Evolutionary conservation across 1,140 invertebrate species (phyloP), one percentile per base, ranked within the genome.

Genomic region (Panagrolaimus sp.): DNA sequence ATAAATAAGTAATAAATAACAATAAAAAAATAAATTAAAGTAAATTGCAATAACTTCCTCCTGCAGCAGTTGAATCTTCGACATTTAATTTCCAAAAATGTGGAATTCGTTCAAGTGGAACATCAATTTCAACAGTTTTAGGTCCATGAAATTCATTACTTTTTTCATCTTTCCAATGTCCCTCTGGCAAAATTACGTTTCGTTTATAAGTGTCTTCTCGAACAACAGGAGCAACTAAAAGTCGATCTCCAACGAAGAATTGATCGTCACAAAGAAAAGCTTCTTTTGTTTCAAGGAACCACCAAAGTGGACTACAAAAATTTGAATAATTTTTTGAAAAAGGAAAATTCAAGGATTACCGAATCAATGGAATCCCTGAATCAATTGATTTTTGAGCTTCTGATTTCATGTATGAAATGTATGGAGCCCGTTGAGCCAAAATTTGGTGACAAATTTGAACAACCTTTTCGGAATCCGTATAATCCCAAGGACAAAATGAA

Each of bases 401-500:
- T 46, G 73, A 67, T 15, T 92, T 78, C 38, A 93, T 90, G 44
- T 85, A 82, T 15, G 88, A 86, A 0, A 89, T 84, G 74, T 88
- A 89, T 21, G 87, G 76, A n/a, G 86, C 86, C 79, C 92, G 91
- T 1, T 93, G 82, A 17, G 87, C 77, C 0, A 90, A 88, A 75
- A 88, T 89, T 67, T 84, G 87, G 68, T 86, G 87, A 71, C 88
- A 87, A 46, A 92, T 89, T n/a, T 84, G 77, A 1, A 90, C 73
- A 6, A 74, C 88, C 84, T 91, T 87, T 21, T 58, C 52, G 0
- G 52, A 58, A 4, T 87, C 77, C 75, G 91, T 90, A 83, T 89
- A 94, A 64, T 91, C 88, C 92, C 92, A 96, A 0, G 93, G 93
- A 0, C 89, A 87, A 71, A 89, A 89, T 1, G 92, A 93, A 82